These are phyloP conservation scores for Lepidurus arcticus DNA, from an alignment of 1,140 invertebrate genomes.

Conservation along the genomic window DNA sequence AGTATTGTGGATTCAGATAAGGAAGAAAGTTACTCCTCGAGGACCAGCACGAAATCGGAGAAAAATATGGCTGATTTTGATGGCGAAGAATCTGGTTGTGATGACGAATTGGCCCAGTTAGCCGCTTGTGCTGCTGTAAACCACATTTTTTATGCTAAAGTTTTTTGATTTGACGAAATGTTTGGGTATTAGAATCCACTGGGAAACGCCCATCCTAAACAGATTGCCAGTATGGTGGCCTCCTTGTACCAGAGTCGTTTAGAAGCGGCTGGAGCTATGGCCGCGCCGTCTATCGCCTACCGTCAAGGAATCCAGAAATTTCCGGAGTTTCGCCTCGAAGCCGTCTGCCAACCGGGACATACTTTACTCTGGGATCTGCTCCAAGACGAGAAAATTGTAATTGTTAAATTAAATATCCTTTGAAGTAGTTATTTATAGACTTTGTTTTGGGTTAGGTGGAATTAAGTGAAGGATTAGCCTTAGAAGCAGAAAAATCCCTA, in stretches of 20 bases:
- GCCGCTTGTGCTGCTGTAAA: slow-evolving; percentile 52
- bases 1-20: slow-evolving; percentile 43
- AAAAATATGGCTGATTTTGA: slow-evolving; percentile 93
- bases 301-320: slow-evolving; percentile 34
- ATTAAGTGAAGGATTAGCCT: slow-evolving; percentile 75
- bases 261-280: slow-evolving; percentile 34
- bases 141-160: slow-evolving; percentile 36
- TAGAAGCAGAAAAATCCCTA: slow-evolving; percentile 85
- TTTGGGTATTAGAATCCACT: slow-evolving; percentile 4
- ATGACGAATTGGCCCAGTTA: slow-evolving; percentile 77
- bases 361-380: slow-evolving; percentile 89
- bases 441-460: slow-evolving; percentile 54
- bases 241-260: slow-evolving; percentile 25
- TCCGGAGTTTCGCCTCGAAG: slow-evolving; percentile 51
- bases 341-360: slow-evolving; percentile 79
- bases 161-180: background rate
- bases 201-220: slow-evolving; percentile 38
- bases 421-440: too few species aligned
- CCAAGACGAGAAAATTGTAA: slow-evolving; percentile 75
- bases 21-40: slow-evolving; percentile 74
- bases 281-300: slow-evolving; percentile 32
- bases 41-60: slow-evolving; percentile 86
- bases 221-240: slow-evolving; percentile 40
- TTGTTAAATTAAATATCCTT: too few species aligned
- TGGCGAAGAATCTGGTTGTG: slow-evolving; percentile 80